Percentiles rank a stretch among this genome's conserved stretches.
phyloP scores from a whole-genome alignment of 1,140 invertebrate genomes.

The Spodoptera frugiperda region DNA sequence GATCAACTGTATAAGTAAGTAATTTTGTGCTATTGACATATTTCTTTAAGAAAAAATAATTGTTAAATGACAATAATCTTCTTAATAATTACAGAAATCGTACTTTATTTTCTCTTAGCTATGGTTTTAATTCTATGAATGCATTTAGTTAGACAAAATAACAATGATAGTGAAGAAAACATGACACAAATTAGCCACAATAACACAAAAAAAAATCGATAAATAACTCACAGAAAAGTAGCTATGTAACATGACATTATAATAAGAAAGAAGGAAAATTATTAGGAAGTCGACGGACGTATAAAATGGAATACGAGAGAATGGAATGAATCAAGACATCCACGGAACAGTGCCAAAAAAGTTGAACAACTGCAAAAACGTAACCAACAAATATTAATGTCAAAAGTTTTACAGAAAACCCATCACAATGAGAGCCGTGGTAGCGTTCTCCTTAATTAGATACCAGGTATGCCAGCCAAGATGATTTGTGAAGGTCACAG shows the following conservation, averaged over 20 bases:
- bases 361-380: slow-evolving; percentile 15
- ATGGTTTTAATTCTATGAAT: too few relatives aligned
- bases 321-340: slow-evolving; percentile 15
- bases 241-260: not conserved
- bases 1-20: not conserved
- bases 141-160: too few relatives aligned
- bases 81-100: too few relatives aligned
- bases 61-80: not conserved
- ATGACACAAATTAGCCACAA: too few relatives aligned
- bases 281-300: slow-evolving; percentile 2
- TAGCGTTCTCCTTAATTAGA: too few relatives aligned
- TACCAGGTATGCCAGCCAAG: too few relatives aligned
- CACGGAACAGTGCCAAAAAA: slow-evolving; percentile 28
- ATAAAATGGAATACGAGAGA: slow-evolving; percentile 4
- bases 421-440: too few relatives aligned
- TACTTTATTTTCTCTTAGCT: too few relatives aligned
- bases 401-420: slow-evolving; percentile 15
- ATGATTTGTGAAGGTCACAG: too few relatives aligned
- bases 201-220: not conserved
- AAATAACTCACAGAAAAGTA: not conserved
- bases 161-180: too few relatives aligned
- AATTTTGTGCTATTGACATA: not conserved
- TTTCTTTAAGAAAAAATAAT: not conserved
- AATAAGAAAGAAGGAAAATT: not conserved
- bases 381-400: slow-evolving; percentile 17